Evolutionary conservation across 2,888 invertebrate genomes (phyloP), one percentile per base, ranked within the genome.

Genomic region (Patella pellucida): DNA sequence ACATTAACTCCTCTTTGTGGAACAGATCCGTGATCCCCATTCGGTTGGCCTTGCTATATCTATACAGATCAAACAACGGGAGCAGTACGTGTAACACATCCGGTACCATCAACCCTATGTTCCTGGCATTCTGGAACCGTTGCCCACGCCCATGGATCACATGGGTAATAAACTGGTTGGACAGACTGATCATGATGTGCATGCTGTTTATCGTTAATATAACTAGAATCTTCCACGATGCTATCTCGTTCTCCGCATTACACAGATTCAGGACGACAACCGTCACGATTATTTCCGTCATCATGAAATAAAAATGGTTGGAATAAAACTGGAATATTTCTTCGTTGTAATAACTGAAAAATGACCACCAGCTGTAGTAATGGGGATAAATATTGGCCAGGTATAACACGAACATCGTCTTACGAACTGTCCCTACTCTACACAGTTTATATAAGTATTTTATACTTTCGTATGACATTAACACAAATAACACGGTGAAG

Each of bases 31-130:
- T 81, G 0, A 91, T 76, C 5, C 85, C 84, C n/a, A 86, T 77
- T 3, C 87, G 84, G 71, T 89, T 89, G 9, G 77, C 78, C 52
- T 82, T 81, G 0, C 90, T 88, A 78, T 89, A 81, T 23, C 79
- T 80, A 54, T 84, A 82, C 16, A 92, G 80, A 79, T 90, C 90
- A 77, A 87, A 85, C 4, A 89, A 67, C 1, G 94, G 94, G 78
- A 95, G 91, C 23, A 93, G 82, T 50, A 94, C 91, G 85, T 89
- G 89, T 9, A 89, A 77, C 16, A 88, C 41, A 77, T 90, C 90
- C 0, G 90, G 90, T 7, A 88, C 78, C 88, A 90, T 87, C 71
- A 90, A 77, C 0, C 86, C 90, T 31, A 90, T 78, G 74, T 90
- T 86, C 19, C 90, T 81, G 1, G 83, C 84, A 56, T 86, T 89